phyloP scores from a whole-genome alignment of 2,113 vertebrate genomes.

The Scolopax mira region DNA sequence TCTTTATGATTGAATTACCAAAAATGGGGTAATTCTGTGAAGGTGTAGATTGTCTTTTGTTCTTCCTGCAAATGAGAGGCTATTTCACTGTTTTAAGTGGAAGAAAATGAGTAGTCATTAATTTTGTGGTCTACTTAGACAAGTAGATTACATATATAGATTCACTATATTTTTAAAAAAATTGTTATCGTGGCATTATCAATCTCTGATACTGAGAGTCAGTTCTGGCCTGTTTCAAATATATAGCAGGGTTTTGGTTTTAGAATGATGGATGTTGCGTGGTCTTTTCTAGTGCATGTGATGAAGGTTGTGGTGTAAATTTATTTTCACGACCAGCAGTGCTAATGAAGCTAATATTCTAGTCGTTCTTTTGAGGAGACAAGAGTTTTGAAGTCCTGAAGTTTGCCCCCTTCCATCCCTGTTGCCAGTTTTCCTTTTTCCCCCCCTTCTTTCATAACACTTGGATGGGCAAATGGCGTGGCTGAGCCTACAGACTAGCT shows the following conservation, averaged over 20 bases:
- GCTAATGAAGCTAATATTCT: background rate
- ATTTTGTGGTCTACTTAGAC: background rate
- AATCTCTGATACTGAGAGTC: background rate
- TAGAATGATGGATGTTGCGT: fast-evolving
- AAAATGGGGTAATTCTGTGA: background rate
- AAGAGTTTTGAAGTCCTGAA: background rate
- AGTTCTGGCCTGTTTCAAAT: background rate
- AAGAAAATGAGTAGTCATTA: background rate
- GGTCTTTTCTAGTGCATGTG: background rate
- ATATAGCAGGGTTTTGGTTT: background rate
- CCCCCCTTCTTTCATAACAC: background rate
- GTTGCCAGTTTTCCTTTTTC: background rate
- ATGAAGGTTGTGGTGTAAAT: background rate
- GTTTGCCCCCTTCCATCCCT: background rate
- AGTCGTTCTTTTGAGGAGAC: background rate
- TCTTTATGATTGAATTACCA: conserved; percentile 13
- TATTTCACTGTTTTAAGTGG: background rate
- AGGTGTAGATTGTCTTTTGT: background rate
- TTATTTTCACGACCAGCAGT: background rate
- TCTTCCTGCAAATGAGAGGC: background rate
- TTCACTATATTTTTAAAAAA: background rate
- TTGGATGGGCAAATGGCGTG: background rate
- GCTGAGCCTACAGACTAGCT: background rate
- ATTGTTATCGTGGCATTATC: background rate
- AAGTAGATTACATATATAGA: background rate